Evolutionary conservation across 2,888 invertebrate species (phyloP).

Genomic region (Perizoma affinitatum): DNA sequence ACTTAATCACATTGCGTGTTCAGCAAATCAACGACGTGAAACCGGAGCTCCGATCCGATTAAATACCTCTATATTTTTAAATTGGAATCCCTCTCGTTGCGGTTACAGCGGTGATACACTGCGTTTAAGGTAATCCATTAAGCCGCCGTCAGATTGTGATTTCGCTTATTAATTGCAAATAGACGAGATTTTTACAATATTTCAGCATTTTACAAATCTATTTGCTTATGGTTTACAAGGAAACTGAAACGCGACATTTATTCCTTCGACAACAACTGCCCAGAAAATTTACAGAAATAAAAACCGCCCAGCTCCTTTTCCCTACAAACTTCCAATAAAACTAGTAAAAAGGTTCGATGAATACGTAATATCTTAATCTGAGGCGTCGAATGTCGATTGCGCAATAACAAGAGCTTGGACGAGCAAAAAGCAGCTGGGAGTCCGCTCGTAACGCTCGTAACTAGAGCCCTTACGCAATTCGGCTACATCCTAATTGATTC

Average conservation of each 20-base stretch:
- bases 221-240: background rate
- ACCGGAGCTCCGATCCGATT: conserved; percentile 41
- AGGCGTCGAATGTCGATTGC: conserved; percentile 75
- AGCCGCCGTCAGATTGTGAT: conserved; percentile 40
- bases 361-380: conserved; percentile 78
- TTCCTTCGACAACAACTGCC: conserved; percentile 6
- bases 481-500: conserved; percentile 82
- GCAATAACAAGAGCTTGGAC: conserved; percentile 79
- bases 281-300: conserved; percentile 34
- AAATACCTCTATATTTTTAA: conserved; percentile 51
- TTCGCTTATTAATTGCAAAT: conserved; percentile 32
- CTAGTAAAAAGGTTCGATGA: conserved; percentile 66
- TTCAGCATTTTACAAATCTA: conserved; percentile 6
- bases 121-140: conserved; percentile 56
- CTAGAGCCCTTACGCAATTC: conserved; percentile 80
- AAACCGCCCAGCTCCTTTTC: conserved; percentile 40
- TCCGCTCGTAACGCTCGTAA: conserved; percentile 77
- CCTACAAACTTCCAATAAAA: conserved; percentile 51
- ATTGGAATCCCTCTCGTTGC: conserved; percentile 47
- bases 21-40: conserved; percentile 37
- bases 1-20: conserved; percentile 41
- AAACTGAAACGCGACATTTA: background rate
- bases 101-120: conserved; percentile 52
- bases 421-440: conserved; percentile 81
- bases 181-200: background rate